These are phyloP conservation scores for Phaethon lepturus DNA, from an alignment of 2,113 vertebrate species.

Conservation along the genomic window DNA sequence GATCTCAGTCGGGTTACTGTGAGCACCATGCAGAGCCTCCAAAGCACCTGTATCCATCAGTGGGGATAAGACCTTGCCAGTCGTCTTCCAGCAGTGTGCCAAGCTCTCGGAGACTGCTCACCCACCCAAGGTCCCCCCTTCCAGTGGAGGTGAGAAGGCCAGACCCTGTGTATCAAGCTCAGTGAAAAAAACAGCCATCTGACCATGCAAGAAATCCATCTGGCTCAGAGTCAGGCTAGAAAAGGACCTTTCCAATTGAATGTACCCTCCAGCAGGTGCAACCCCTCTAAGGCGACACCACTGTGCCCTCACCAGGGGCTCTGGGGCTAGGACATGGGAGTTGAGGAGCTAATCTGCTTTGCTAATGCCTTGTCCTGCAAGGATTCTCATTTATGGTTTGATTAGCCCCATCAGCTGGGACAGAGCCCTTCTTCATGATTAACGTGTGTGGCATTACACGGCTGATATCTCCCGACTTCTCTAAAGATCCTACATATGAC, in stretches of 20 bases:
- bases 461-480: slow-evolving; percentile 4
- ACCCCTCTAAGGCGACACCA: neutral
- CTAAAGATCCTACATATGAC: slow-evolving; percentile 10
- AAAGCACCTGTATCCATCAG: neutral
- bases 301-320: neutral
- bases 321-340: neutral
- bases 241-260: neutral
- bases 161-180: neutral
- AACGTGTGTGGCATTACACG: neutral
- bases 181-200: neutral
- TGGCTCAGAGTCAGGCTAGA: neutral
- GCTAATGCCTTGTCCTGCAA: neutral
- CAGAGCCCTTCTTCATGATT: neutral
- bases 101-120: neutral
- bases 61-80: neutral
- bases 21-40: neutral
- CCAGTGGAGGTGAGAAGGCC: neutral
- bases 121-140: neutral
- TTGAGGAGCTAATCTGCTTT: neutral
- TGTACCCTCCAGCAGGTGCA: neutral
- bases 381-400: neutral
- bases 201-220: neutral
- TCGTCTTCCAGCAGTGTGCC: neutral
- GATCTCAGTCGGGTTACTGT: accelerated
- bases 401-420: neutral